Percentiles rank a stretch among this genome's conserved stretches.
These are phyloP conservation scores for Diprion similis DNA, from an alignment of 1,140 invertebrate species.

Conservation along the genomic window DNA sequence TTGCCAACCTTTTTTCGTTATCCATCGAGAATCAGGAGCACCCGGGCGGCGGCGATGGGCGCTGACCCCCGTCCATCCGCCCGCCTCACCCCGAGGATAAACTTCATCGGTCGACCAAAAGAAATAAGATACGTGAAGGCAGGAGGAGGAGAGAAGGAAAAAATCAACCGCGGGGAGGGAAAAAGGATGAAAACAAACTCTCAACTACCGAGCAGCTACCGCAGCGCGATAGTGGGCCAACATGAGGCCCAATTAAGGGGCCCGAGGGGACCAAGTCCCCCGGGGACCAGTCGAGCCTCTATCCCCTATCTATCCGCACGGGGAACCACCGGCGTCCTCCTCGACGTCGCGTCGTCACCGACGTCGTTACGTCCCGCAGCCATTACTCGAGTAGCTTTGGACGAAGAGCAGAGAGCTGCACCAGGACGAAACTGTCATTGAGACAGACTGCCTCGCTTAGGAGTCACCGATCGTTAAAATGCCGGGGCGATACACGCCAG, in stretches of 20 bases:
- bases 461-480: constrained; percentile 48
- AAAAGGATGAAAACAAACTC: constrained; percentile 27
- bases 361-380: not conserved
- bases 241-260: constrained; percentile 56
- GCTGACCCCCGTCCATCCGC: constrained; percentile 25
- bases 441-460: constrained; percentile 30
- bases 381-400: not conserved
- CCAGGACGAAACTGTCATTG: not conserved
- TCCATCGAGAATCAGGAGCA: constrained; percentile 38
- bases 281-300: not conserved
- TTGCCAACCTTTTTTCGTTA: not conserved
- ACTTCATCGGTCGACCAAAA: constrained; percentile 27
- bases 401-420: not conserved
- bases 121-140: constrained; percentile 14
- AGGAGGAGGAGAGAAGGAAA: constrained; percentile 11
- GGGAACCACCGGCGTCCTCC: constrained; percentile 36
- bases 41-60: constrained; percentile 31
- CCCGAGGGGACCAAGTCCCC: constrained; percentile 16
- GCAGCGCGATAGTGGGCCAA: constrained; percentile 51
- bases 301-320: constrained; percentile 37
- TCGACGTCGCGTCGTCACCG: not conserved
- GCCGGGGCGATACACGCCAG: constrained; percentile 30
- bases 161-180: constrained; percentile 28
- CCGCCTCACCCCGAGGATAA: constrained; percentile 39
- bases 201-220: constrained; percentile 44